Percentiles rank a stretch among this genome's conserved stretches.
Evolutionary conservation across 2,888 invertebrate genomes (phyloP).

Genomic region (Drosophila mettleri): DNA sequence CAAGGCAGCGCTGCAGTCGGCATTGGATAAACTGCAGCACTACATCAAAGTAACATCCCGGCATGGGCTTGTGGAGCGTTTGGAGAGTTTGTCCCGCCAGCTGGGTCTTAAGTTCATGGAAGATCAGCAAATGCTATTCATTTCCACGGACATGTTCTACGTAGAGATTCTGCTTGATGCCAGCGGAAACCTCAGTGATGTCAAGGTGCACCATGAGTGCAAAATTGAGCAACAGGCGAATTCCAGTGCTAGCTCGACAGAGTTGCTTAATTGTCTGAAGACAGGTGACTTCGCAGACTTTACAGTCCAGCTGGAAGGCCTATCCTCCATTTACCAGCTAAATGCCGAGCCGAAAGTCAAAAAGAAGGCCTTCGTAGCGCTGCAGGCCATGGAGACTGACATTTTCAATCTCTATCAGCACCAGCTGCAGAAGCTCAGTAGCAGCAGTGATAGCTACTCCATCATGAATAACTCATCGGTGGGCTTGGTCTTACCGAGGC

Average conservation of each 20-base stretch:
- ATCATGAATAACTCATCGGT: conserved; percentile 95
- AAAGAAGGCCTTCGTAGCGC: conserved; percentile 94
- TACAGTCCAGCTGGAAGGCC: conserved; percentile 95
- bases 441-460: conserved; percentile 87
- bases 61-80: conserved; percentile 95
- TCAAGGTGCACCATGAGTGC: conserved; percentile 95
- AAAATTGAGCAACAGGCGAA: conserved; percentile 93
- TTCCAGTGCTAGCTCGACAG: conserved; percentile 82
- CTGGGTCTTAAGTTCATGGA: conserved; percentile 95
- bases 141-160: conserved; percentile 98
- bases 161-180: conserved; percentile 95
- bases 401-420: conserved; percentile 92
- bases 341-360: conserved; percentile 97
- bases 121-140: conserved; percentile 93
- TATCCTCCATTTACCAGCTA: conserved; percentile 96
- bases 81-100: conserved; percentile 96
- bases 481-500: conserved; percentile 92
- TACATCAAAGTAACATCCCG: conserved; percentile 96
- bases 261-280: conserved; percentile 93
- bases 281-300: conserved; percentile 96
- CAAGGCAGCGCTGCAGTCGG: conserved; percentile 94
- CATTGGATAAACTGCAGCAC: conserved; percentile 95
- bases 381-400: conserved; percentile 96
- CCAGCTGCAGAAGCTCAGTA: conserved; percentile 90
- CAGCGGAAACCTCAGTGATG: conserved; percentile 94